Evolutionary conservation across 2,888 invertebrate species (phyloP), one percentile per base, ranked within the genome.

Genomic region (Tiphia femorata): DNA sequence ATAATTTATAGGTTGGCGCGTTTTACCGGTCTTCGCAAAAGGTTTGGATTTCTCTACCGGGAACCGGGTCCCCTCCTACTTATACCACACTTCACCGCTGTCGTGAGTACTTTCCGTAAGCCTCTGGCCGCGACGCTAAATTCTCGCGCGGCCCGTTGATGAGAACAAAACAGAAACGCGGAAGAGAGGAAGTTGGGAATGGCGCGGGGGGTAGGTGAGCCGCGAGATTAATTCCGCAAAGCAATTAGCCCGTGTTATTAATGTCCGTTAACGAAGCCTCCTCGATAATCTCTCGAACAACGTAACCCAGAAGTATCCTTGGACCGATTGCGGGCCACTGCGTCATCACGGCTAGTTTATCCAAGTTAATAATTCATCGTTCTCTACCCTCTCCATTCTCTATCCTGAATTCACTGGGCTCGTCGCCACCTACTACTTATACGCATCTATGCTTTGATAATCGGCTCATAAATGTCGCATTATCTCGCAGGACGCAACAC

Each of bases 401-500:
- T n/a, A n/a, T n/a, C n/a, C n/a, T n/a, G n/a, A n/a, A n/a, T n/a
- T n/a, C n/a, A n/a, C n/a, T n/a, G n/a, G n/a, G n/a, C n/a, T n/a
- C n/a, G n/a, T n/a, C 14, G 51, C 30, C 49, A 41, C 47, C 52
- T 42, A 58, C 63, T 63, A 59, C 63, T 70, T 62, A 62, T 62
- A 64, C 60, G 27, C 49, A 29, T 23, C 51, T 40, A 49, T 27
- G 49, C 27, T 59, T 53, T 55, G 52, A 63, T 67, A 70, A 70
- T 67, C 70, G 61, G 63, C 56, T 70, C 70, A 66, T 63, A 63
- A 70, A 70, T 70, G 70, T 65, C 62, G 54, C 58, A 63, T 70
- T 70, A 67, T 57, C 12, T 14, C 52, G 53, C 43, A 33, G 38
- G 54, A 70, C 57, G 52, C 52, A 54, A 49, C 43, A 63, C 48